Percentiles rank a stretch among this genome's conserved stretches.
These are phyloP conservation scores for Chouioia cunea DNA, from an alignment of 2,888 invertebrate genomes.

Conservation along the genomic window DNA sequence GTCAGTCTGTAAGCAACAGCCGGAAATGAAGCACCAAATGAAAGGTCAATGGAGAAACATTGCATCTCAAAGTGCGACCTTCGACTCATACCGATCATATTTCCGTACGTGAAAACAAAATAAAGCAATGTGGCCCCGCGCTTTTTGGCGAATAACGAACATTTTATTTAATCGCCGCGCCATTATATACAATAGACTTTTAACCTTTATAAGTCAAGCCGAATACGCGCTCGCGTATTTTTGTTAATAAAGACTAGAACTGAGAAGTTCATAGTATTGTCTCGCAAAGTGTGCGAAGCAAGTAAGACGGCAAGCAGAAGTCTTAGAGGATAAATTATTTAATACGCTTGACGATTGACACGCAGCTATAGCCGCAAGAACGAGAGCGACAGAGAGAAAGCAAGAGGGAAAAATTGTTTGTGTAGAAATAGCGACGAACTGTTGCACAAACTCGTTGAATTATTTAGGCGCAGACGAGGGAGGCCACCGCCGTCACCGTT, in stretches of 20 bases:
- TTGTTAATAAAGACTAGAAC: constrained; percentile 1
- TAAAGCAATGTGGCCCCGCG: constrained; percentile 19
- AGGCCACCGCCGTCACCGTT: background rate
- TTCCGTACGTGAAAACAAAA: constrained; percentile 44
- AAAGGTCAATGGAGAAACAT: constrained; percentile 61
- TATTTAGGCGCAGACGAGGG: background rate
- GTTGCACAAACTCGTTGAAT: constrained; percentile 15
- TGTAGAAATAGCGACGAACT: background rate
- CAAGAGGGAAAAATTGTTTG: background rate
- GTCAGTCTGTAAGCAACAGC: constrained; percentile 53
- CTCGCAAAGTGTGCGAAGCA: too few relatives aligned
- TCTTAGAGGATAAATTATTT: too few relatives aligned
- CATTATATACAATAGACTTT: constrained; percentile 33
- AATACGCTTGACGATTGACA: too few relatives aligned
- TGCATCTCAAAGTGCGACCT: constrained; percentile 60
- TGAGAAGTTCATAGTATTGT: constrained; percentile 1
- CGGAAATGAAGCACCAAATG: constrained; percentile 63
- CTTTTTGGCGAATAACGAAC: constrained; percentile 33
- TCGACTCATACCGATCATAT: constrained; percentile 49
- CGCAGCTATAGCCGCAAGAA: too few relatives aligned
- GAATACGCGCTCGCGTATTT: constrained; percentile 15
- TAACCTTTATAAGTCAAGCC: constrained; percentile 26
- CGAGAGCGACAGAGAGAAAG: too few relatives aligned
- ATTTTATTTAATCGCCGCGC: constrained; percentile 20
- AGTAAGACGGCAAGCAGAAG: too few relatives aligned